Evolutionary conservation across 1,140 invertebrate genomes (phyloP).

Genomic region (Drosophila bocki): DNA sequence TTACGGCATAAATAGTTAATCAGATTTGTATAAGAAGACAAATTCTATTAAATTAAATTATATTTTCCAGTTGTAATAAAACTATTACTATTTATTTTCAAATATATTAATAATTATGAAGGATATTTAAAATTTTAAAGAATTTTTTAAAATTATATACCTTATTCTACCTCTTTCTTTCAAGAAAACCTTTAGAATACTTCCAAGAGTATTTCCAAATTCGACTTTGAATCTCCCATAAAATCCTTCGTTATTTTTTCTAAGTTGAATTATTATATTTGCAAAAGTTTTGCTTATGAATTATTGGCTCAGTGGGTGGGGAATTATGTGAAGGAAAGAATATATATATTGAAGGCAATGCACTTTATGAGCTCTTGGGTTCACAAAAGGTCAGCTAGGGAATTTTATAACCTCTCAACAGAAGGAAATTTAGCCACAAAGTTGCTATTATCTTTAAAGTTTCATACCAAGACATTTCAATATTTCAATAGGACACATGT

Average conservation of each 20-base stretch:
- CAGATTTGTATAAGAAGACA: background rate
- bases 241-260: constrained; percentile 38
- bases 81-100: background rate
- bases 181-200: background rate
- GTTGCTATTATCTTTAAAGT: constrained; percentile 13
- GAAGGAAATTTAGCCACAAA: constrained; percentile 10
- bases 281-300: constrained; percentile 77
- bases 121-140: background rate
- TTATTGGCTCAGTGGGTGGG: constrained; percentile 49
- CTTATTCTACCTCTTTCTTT: background rate
- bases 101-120: background rate
- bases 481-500: constrained; percentile 42
- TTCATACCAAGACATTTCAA: background rate
- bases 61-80: background rate
- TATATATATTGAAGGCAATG: constrained; percentile 49
- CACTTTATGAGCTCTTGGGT: constrained; percentile 44
- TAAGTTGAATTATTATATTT: constrained; percentile 78
- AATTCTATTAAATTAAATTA: background rate
- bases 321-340: background rate
- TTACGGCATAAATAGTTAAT: background rate
- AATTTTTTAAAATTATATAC: background rate
- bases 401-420: constrained; percentile 16
- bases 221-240: background rate
- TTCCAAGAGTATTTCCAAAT: constrained; percentile 16
- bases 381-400: constrained; percentile 46